These are phyloP conservation scores for Caerostris extrusa DNA, from an alignment of 1,140 invertebrate genomes.

Conservation along the genomic window DNA sequence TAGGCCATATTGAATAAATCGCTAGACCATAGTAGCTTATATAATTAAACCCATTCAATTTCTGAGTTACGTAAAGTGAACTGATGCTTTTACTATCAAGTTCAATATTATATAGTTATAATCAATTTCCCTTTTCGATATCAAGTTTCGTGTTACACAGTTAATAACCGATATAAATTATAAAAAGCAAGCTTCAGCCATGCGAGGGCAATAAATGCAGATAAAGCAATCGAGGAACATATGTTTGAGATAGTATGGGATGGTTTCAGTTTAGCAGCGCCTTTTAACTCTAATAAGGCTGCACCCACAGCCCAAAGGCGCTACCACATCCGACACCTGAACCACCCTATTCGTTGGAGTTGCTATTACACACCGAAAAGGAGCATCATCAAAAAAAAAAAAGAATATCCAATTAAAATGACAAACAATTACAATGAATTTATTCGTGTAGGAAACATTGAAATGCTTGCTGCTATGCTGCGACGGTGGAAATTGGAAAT, in stretches of 20 bases:
- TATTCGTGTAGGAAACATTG: not conserved
- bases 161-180: no score
- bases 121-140: no score
- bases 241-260: not conserved
- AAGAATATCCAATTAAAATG: constrained; percentile 37
- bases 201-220: not conserved
- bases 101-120: no score
- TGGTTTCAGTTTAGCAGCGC: not conserved
- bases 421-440: constrained; percentile 18
- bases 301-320: constrained; percentile 22
- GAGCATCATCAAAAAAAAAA: constrained; percentile 3
- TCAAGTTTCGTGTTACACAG: no score
- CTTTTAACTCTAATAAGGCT: constrained; percentile 3
- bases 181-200: not conserved
- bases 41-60: no score
- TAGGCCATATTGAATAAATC: no score
- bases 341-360: not conserved
- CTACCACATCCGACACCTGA: constrained; percentile 5
- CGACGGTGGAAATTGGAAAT: not conserved
- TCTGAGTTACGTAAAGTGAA: no score
- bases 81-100: no score
- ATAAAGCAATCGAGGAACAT: not conserved
- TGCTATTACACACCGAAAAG: not conserved
- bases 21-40: no score
- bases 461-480: not conserved